Evolutionary conservation across 1,140 invertebrate genomes (phyloP), one percentile per base, ranked within the genome.

Genomic region (Temnothorax longispinosus): DNA sequence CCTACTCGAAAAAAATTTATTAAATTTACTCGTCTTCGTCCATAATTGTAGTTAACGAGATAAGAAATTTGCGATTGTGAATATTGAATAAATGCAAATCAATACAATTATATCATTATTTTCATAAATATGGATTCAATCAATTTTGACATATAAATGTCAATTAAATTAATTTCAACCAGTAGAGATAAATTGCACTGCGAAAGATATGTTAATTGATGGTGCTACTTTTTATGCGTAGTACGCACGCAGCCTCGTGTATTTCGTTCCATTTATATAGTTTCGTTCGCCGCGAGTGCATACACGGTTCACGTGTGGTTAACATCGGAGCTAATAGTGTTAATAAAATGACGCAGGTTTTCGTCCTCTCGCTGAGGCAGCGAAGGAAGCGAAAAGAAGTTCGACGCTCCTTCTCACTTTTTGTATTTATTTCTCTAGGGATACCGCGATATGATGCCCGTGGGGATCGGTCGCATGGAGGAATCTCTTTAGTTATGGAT

Each of bases 401-500:
- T 27, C 64, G 56, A 47, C 50, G 47, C 41, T 69, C 15, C 5
- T 27, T 44, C 6, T 71, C 13, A 32, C 52, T 54, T 18, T 54
- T 32, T 72, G 15, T 56, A 74, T 75, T 84, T 78, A 76, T 85
- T 76, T 60, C 77, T 60, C 21, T 62, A 67, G 76, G 54, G 38
- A 82, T 69, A 64, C 32, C 13, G 32, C 35, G 58, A 77, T 69
- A 81, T 44, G 47, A 85, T 77, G 69, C 62, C 38, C 10, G 60
- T 35, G 52, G 71, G 27, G 67, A 47, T 54, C 62, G 35, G 87
- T 88, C 75, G 77, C 21, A 56, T n/a, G 62, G 62, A 58, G 81
- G 54, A 52, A 74, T 74, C 27, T 62, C 44, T 89, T 90, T 89
- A 87, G 85, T 84, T 69, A 89, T 58, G 85, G 85, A 62, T 75